Evolutionary conservation across 2,888 invertebrate genomes (phyloP), one percentile per base, ranked within the genome.

Genomic region (Caenorhabditis doughertyi): DNA sequence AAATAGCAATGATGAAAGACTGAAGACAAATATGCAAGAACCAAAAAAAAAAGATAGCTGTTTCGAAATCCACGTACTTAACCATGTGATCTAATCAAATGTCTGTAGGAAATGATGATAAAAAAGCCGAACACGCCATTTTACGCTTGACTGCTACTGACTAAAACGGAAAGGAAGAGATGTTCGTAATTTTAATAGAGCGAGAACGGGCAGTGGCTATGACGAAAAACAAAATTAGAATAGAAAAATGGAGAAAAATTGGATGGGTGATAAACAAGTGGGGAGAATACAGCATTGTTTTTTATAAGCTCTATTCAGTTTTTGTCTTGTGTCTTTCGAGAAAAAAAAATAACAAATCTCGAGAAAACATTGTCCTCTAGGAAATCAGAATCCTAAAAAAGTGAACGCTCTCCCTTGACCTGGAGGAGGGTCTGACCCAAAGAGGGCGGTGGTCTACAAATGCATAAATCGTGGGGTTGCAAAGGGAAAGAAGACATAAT

Each of bases 201-300:
- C 29, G 27, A 18, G n/a, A 4, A 44, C 13, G 8, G 44, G n/a
- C 47, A 35, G 32, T 27, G 27, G 44, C 25, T 29, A 25, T 13
- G 13, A 23, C 11, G 21, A 21, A 64, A 62, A 62, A 62, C 62
- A 64, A 64, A 65, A 64, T 49, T 65, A 35, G 49, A 49, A 51
- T 47, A 29, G n/a, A n/a, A 29, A 18, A 47, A 21, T 9, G 16
- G 58, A 2, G 7, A n/a, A 42, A 11, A 27, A 42, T 1, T 55
- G 18, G 32, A n/a, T 27, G 7, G 18, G 7, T 35, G 16, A 25
- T 25, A 0, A 44, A 32, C n/a, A 55, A 16, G 16, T 27, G 18
- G 21, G 21, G n/a, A 51, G 51, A 5, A 8, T 39, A 18, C 21
- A n/a, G 35, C 35, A 35, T 35, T 35, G 44, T 47, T n/a, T 18